phyloP scores from a whole-genome alignment of 2,888 invertebrate genomes.

The Augiades crinisus region DNA sequence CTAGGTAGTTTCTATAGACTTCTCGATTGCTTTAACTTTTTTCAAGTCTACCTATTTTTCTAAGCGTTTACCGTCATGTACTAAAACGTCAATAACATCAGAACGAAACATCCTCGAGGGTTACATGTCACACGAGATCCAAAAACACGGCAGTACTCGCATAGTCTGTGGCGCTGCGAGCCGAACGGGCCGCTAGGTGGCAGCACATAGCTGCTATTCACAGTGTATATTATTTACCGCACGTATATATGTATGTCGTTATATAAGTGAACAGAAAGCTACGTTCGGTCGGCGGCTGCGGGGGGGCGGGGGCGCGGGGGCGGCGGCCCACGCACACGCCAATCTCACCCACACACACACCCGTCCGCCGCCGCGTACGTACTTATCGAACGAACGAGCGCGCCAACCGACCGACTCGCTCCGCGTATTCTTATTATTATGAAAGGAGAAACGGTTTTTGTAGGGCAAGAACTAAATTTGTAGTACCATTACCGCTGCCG shows the following conservation, averaged over 20 bases:
- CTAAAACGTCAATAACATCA: conserved; percentile 10
- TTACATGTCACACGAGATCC: conserved; percentile 39
- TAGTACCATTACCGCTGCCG: conserved; percentile 70
- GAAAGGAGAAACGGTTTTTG: conserved; percentile 82
- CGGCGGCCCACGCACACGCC: conserved; percentile 38
- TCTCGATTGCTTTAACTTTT: too few species aligned
- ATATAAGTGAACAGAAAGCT: conserved; percentile 81
- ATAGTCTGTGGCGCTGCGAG: conserved; percentile 52
- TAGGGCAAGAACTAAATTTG: conserved; percentile 82
- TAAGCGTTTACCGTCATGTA: neutral
- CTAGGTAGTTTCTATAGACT: too few species aligned
- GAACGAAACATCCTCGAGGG: conserved; percentile 34
- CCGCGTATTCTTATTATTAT: conserved; percentile 84
- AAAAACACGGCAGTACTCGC: conserved; percentile 50
- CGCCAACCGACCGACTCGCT: conserved; percentile 77
- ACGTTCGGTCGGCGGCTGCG: conserved; percentile 51
- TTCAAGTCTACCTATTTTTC: neutral
- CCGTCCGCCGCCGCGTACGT: conserved; percentile 52
- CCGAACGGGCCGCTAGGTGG: conserved; percentile 73
- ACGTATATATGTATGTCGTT: conserved; percentile 71
- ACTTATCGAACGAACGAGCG: conserved; percentile 74
- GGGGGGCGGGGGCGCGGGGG: conserved; percentile 36
- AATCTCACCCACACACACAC: conserved; percentile 52
- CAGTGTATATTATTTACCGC: conserved; percentile 76
- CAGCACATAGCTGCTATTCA: conserved; percentile 77